Conservation (phyloP, 1,140 invertebrate species). For the Drosophila chauvacae region DNA sequence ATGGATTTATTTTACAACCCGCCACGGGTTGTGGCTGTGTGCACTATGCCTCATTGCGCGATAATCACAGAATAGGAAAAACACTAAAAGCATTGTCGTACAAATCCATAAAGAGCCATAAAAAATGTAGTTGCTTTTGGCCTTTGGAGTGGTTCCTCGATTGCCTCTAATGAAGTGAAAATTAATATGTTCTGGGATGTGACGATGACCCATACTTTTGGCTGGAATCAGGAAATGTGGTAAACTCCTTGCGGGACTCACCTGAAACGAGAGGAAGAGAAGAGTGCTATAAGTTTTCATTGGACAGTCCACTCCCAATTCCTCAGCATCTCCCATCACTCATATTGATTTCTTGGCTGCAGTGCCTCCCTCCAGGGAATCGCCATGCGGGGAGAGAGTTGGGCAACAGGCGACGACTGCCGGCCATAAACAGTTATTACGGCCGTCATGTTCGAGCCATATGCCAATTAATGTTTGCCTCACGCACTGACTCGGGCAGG, state of each 20-base stretch:
- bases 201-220: constrained; percentile 8
- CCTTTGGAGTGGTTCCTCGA: constrained; percentile 19
- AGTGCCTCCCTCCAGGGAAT: constrained; percentile 3
- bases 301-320: not conserved
- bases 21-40: constrained; percentile 21
- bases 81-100: constrained; percentile 3
- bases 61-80: constrained; percentile 44
- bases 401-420: constrained; percentile 12
- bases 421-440: constrained; percentile 65
- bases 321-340: constrained; percentile 2
- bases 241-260: constrained; percentile 26
- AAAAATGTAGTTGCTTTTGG: constrained; percentile 19
- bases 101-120: constrained; percentile 17
- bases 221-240: constrained; percentile 1
- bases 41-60: constrained; percentile 34
- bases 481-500: constrained; percentile 50
- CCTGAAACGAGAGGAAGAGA: constrained; percentile 43
- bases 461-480: constrained; percentile 60
- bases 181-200: constrained; percentile 46
- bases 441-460: constrained; percentile 22
- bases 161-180: constrained; percentile 50
- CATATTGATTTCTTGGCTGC: constrained; percentile 1
- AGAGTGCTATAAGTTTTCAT: not conserved
- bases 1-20: constrained; percentile 57
- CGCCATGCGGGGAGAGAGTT: constrained; percentile 1